Base-by-base conservation (phyloP, 2,888 invertebrate species). In the Ypsolopha scabrella region DNA sequence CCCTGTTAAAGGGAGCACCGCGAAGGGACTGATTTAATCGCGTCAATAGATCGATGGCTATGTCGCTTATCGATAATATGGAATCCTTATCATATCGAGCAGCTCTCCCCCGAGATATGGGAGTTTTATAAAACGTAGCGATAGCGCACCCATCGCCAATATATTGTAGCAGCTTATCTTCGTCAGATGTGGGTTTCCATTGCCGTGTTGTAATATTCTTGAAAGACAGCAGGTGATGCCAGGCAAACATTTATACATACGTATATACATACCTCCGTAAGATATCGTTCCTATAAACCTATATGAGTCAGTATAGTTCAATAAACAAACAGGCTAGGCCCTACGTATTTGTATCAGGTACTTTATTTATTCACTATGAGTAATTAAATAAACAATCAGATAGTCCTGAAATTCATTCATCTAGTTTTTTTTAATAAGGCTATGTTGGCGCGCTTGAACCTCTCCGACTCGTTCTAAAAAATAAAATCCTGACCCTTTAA, bases 51-150 rank as follows among this genome's bases (percentile, higher is more conserved):
- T 86, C 83, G 81, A 85, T 83, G 80, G 67, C 67, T 71, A 73
- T 68, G 64, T 44, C 59, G 68, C 70, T 85, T 86, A 86, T 85
- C 85, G 81, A 82, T 83, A 83, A 80, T 78, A 80, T 81, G 76
- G 72, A 79, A 67, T 69, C 72, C 67, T 85, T 86, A 86, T 85
- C 86, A 85, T 86, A 85, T 85, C 86, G 76, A 72, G 65, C 80
- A 82, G 83, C 83, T 83, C 85, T 85, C 81, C 83, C 80, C 72
- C 55, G 67, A 64, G 80, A 82, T 80, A 80, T 61, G 75, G 73
- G 73, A 81, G 73, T 82, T 85, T 80, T 83, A 80, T 81, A 80
- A 70, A 71, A 67, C 64, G 65, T 62, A 57, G 63, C 62, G 60
- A 58, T 63, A 65, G 58, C 70, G 64, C 66, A 59, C 63, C 61